A percentile compares a stretch with the other conserved stretches of the same genome.
These are phyloP conservation scores for Trissonchulus sp. DNA, from an alignment of 2,888 invertebrate species.

Conservation along the genomic window DNA sequence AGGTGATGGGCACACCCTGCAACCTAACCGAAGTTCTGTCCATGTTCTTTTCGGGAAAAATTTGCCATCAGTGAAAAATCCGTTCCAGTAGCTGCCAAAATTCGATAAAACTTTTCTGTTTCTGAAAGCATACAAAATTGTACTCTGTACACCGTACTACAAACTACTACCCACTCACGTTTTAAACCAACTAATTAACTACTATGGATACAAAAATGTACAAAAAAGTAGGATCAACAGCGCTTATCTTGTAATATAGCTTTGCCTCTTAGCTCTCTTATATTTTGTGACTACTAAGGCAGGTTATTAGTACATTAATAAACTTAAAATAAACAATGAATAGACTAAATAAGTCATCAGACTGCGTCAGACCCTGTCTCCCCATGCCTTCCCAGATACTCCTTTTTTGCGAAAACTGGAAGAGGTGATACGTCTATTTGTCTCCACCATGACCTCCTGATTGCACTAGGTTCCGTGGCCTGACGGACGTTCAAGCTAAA, in stretches of 20 bases:
- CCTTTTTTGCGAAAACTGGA: constrained; percentile 10
- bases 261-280: too few species aligned
- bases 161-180: too few species aligned
- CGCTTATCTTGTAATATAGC: too few species aligned
- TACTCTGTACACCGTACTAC: too few species aligned
- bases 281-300: too few species aligned
- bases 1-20: not conserved
- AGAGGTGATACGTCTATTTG: constrained; percentile 8
- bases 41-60: constrained; percentile 50
- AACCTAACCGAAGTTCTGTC: constrained; percentile 50
- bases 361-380: constrained; percentile 8
- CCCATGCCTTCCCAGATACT: constrained; percentile 12
- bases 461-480: not conserved
- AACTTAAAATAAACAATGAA: too few species aligned
- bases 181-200: too few species aligned
- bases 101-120: constrained; percentile 51
- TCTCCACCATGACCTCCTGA: constrained; percentile 18
- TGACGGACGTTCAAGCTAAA: constrained; percentile 6
- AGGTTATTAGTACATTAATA: too few species aligned
- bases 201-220: not conserved
- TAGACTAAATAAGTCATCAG: too few species aligned
- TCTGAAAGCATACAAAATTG: too few species aligned
- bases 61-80: constrained; percentile 52
- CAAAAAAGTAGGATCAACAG: too few species aligned
- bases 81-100: constrained; percentile 51